Base-by-base conservation (phyloP, 2,113 vertebrate species). In the Eleginops maclovinus region DNA sequence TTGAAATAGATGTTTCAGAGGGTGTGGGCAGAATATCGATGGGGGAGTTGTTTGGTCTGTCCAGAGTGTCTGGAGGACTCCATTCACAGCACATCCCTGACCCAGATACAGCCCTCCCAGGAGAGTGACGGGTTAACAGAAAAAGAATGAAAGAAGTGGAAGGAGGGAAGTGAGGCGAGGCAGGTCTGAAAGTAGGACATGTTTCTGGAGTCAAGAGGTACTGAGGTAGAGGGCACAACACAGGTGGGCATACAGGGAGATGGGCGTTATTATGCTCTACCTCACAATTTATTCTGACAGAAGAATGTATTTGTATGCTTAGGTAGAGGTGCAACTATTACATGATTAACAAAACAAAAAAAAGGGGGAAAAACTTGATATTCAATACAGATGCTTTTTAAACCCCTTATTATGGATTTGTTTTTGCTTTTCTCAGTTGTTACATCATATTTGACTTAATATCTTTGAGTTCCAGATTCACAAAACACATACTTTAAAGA, bases 11-110 rank as follows among this genome's bases (percentile, higher is more conserved):
- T 76, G 84, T 87, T 90, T 21, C 69, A 66, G 85, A 86, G 78
- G 74, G 81, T 85, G 86, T 83, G 74, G 73, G 81, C 49, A 61
- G 88, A 90, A 89, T 92, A 92, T 92, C 75, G 80, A 90, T 80
- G 85, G 73, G 76, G 61, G 73, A 62, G 71, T 59, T 47, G 74
- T 10, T 79, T 47, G 77, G 73, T 81, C 79, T 67, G 84, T 91
- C 86, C 85, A 58, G 87, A 87, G 78, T 83, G 67, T 79, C 70
- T 62, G 78, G 81, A 82, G 73, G 85, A 87, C 87, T 90, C 87
- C 87, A 89, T 92, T 91, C 91, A 89, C 88, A 78, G 84, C 75
- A 84, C 87, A 91, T 92, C 87, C 66, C 87, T 93, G 93, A 93
- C 93, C 93, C 91, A 94, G 79, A 92, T 93, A 88, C 76, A 74